phyloP scores from a whole-genome alignment of 30 jellyfish, hydroid and myxozoan species.

The Turritopsis dohrnii region DNA sequence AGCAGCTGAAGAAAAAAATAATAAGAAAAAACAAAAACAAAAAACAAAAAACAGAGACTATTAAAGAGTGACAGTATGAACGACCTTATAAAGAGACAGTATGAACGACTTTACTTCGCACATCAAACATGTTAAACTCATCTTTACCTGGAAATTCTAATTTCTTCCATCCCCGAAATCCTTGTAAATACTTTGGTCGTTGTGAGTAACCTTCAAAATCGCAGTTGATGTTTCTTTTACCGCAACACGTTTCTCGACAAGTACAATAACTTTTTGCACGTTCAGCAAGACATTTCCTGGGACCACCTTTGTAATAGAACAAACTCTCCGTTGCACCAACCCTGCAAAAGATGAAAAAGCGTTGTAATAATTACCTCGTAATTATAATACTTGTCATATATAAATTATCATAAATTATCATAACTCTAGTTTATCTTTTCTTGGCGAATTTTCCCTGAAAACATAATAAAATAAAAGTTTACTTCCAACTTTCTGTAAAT shows the following conservation, averaged over 20 bases:
- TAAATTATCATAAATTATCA: too few species aligned
- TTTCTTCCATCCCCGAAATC: conserved; percentile 41
- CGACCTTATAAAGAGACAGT: too few species aligned
- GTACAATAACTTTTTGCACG: conserved; percentile 77
- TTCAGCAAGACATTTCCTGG: conserved; percentile 38
- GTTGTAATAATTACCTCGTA: too few species aligned
- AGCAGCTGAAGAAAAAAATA: too few species aligned
- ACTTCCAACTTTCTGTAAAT: conserved; percentile 90
- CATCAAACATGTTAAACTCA: too few species aligned
- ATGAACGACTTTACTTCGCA: too few species aligned
- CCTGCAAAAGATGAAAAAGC: background rate
- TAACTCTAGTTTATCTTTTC: too few species aligned
- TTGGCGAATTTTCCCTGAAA: too few species aligned
- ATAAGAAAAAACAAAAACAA: too few species aligned
- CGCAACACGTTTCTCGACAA: conserved; percentile 69
- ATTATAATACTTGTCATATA: too few species aligned
- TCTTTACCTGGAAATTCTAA: conserved; percentile 76
- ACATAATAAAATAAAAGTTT: background rate
- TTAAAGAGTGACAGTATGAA: too few species aligned
- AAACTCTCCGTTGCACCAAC: conserved; percentile 37
- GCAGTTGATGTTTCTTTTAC: conserved; percentile 53
- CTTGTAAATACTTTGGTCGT: conserved; percentile 53
- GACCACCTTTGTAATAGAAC: conserved; percentile 56
- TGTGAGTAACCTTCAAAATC: conserved; percentile 52
- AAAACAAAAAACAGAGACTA: too few species aligned